Evolutionary conservation across 2,797 vertebrate species (phyloP).

Genomic region (Falco rusticolus): DNA sequence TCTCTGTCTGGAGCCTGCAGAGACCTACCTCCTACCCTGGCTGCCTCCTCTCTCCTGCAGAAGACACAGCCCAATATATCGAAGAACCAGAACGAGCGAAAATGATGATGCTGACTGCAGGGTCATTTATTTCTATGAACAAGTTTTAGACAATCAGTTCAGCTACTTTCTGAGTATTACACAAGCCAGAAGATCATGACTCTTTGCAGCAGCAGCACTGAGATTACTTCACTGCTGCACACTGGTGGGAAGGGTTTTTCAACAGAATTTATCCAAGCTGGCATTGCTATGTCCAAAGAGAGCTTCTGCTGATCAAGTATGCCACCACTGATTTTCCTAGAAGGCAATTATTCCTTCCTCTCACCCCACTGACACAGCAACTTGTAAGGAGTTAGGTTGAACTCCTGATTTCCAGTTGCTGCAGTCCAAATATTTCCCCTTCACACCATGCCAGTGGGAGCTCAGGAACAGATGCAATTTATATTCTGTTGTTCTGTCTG

Average conservation of each 20-base stretch:
- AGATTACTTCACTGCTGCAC: not conserved
- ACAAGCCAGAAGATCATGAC: not conserved
- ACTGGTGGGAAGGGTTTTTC: not conserved
- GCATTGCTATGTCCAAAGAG: rapidly evolving
- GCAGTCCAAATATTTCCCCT: not conserved
- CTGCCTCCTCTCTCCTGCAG: not conserved
- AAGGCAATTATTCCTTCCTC: not conserved
- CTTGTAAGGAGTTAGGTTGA: not conserved
- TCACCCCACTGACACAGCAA: not conserved
- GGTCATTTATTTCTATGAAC: not conserved
- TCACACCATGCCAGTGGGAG: rapidly evolving
- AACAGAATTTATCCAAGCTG: not conserved
- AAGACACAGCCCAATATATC: rapidly evolving
- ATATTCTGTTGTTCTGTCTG: rapidly evolving
- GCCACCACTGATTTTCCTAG: not conserved
- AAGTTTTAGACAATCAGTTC: not conserved
- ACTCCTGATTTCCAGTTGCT: rapidly evolving
- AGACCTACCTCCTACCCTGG: not conserved
- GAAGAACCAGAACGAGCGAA: rapidly evolving
- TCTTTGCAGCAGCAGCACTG: not conserved
- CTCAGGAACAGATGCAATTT: not conserved
- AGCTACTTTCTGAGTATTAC: not conserved
- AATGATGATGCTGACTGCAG: not conserved
- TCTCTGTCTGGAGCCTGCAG: not conserved
- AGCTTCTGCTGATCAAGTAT: not conserved